Evolutionary conservation across 2,797 vertebrate genomes (phyloP), one percentile per base, ranked within the genome.

Genomic region (Loris lydekkerianus): DNA sequence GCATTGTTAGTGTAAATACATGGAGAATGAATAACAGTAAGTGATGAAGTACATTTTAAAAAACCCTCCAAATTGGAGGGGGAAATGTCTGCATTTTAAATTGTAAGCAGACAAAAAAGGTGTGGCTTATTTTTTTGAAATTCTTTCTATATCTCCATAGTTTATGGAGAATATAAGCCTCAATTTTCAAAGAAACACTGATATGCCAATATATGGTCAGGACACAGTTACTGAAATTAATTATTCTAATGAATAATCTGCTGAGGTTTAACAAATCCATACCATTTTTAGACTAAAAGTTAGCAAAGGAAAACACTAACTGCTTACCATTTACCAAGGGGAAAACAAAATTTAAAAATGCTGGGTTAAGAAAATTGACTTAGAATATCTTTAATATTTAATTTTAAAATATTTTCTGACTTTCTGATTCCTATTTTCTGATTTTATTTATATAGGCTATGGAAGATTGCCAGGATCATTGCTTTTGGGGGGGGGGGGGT

Each of bases 361-460:
- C 20, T 76, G 34, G 53, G 4, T 65, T 94, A 43, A 70, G 7
- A 72, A 7, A 61, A 37, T 10, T 83, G 58, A 29, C 73, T 89
- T 69, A 82, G 61, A 61, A 82, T 49, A 67, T 37, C 13, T 89
- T 95, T 83, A 67, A 53, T 92, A 78, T 93, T 95, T 84, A 91
- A 83, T 86, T 91, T 80, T 95, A 27, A 96, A 93, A 69, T 78
- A 8, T 31, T 95, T 89, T 94, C 61, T 86, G 4, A 76, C 84
- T 93, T 85, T 4, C 78, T 81, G 20, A 73, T 46, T n/a, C 31
- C 65, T 70, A 13, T 37, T 89, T 86, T 58, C 72, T 92, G 76
- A 81, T 80, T 97, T 93, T 85, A 95, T 37, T 93, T 91, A 86
- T 18, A 65, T 25, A 46, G 31, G 34, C 70, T 81, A 3, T 86